phyloP scores from a whole-genome alignment of 2,888 invertebrate species.

The Cataglyphis cursor region DNA sequence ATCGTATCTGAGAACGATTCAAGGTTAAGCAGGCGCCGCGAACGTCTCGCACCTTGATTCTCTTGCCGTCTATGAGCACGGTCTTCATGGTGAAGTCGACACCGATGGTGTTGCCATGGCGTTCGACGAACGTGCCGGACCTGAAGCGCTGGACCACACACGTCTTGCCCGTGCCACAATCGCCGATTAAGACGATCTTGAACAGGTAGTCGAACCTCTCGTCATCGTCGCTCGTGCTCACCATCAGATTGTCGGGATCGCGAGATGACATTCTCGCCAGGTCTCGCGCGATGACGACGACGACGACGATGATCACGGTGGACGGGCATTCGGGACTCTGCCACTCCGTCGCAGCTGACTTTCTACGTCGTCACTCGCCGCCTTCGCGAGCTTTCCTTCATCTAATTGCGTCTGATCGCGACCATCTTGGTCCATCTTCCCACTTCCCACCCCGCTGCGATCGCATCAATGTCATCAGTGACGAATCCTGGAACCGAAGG shows the following conservation, averaged over 20 bases:
- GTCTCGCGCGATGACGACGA: slow-evolving; percentile 1
- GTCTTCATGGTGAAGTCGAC: slow-evolving; percentile 99
- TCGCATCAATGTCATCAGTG: slow-evolving; percentile 12
- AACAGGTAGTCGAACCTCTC: slow-evolving; percentile 97
- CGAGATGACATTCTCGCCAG: slow-evolving; percentile 90
- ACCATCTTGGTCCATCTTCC: slow-evolving; percentile 42
- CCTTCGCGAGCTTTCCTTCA: slow-evolving; percentile 19
- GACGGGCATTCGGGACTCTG: slow-evolving; percentile 23
- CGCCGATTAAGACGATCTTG: slow-evolving; percentile 97
- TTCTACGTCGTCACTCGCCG: slow-evolving; percentile 22
- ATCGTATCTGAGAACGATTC: neutral
- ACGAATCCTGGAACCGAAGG: neutral
- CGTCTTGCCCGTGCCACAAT: slow-evolving; percentile 96
- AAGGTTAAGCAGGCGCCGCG: neutral
- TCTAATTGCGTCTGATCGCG: slow-evolving; percentile 21
- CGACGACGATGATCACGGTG: neutral
- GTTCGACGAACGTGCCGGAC: slow-evolving; percentile 97
- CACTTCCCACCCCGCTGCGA: neutral
- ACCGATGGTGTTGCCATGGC: slow-evolving; percentile 98
- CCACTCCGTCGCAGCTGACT: neutral
- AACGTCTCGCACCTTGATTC: slow-evolving; percentile 92
- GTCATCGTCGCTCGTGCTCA: slow-evolving; percentile 91
- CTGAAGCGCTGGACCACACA: slow-evolving; percentile 98
- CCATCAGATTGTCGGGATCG: slow-evolving; percentile 93
- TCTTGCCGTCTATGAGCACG: slow-evolving; percentile 96